Evolutionary conservation across 2,797 vertebrate genomes (phyloP).

Genomic region (Sorex maritimensis): DNA sequence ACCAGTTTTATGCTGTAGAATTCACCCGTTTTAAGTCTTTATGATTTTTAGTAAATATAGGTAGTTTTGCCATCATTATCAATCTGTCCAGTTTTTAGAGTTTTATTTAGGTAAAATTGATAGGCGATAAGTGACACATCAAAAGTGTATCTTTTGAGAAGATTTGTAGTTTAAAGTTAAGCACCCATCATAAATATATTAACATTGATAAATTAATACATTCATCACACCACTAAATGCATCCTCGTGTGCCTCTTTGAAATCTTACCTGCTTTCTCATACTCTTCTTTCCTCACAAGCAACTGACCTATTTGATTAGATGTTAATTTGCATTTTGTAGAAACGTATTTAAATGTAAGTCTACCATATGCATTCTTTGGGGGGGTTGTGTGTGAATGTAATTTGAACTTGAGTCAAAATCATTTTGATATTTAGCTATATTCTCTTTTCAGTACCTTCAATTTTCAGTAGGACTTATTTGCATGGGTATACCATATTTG

Average conservation of each 20-base stretch:
- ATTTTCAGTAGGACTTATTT: neutral
- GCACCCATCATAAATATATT: conserved; percentile 21
- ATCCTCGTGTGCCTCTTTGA: neutral
- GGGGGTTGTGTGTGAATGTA: too few species aligned
- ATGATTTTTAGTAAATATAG: conserved; percentile 53
- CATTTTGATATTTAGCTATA: neutral
- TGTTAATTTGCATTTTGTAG: conserved; percentile 28
- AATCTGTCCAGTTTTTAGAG: conserved; percentile 6
- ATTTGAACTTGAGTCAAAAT: neutral
- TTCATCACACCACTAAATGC: neutral
- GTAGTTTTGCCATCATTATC: conserved; percentile 4
- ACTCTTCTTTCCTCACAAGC: neutral
- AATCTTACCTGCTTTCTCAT: neutral
- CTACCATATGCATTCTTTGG: neutral
- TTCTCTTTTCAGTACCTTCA: neutral
- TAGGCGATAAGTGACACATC: neutral
- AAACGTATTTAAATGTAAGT: conserved; percentile 28
- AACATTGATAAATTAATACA: neutral
- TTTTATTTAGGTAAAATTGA: conserved; percentile 14
- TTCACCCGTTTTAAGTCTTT: conserved; percentile 20
- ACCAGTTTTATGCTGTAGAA: conserved; percentile 12
- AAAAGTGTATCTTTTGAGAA: neutral
- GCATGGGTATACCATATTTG: neutral
- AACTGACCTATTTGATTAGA: neutral
- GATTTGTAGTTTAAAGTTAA: conserved; percentile 20